Evolutionary conservation across 1,140 invertebrate species (phyloP), one percentile per base, ranked within the genome.

Genomic region (Drosophila tropicalis): DNA sequence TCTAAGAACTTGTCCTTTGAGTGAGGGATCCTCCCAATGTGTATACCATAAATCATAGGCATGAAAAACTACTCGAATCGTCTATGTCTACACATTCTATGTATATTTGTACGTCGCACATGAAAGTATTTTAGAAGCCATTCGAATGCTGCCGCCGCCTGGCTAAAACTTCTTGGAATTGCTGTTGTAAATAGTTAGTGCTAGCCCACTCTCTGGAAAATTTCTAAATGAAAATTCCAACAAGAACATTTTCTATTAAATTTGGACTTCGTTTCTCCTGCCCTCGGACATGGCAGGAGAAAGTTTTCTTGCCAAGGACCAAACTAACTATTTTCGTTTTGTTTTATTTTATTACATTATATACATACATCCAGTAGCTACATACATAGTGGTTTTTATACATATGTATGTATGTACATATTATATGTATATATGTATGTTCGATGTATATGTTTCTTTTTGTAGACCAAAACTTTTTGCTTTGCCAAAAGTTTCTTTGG

Each of bases 191-290:
- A 87, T 86, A 87, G 76, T 83, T 79, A 51, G 55, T 61, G 63
- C 62, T 69, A 61, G 65, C 69, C 57, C 81, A 58, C 36, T 36
- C 58, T 19, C 71, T 70, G 62, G 61, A 72, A 84, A 89, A 87
- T 87, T 89, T 87, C 80, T 87, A 87, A 87, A 87, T 87, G 84
- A 87, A 87, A 87, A 87, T 89, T 87, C 84, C 85, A 83, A 89
- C 84, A 87, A 87, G 84, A 87, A 87, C 84, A 89, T 87, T 87
- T 87, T 87, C 84, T 87, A 87, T 87, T 90, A 87, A 84, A 87
- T 87, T 89, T 81, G 69, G 77, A 76, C 85, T 78, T 71, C 64
- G 73, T 72, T 70, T 69, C 62, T 69, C 74, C 74, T 56, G 61
- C 75, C 76, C 70, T 62, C 66, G 40, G 62, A 25, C 66, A 58